Evolutionary conservation across 2,113 vertebrate species (phyloP), one percentile per base, ranked within the genome.

Genomic region (Muscicapa adusta): DNA sequence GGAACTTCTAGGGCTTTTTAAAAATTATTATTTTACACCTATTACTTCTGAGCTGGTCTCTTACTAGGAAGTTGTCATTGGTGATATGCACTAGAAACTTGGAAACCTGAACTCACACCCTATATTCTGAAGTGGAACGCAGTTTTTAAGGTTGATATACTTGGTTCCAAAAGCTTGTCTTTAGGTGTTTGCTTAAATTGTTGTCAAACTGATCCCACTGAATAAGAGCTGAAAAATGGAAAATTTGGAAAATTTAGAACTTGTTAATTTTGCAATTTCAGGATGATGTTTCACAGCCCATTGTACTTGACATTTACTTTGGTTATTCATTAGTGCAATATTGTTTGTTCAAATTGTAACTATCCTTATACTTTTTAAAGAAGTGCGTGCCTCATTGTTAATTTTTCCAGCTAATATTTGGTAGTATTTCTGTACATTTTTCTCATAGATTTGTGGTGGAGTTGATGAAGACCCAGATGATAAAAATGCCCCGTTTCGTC

Each of bases 391-490:
- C 28, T 78, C 28, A 5, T 26, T 75, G 33, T 54, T 67, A 29
- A 25, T 42, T 85, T 73, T 79, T 63, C 61, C 45, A 76, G 45
- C 45, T 82, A 24, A 65, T n/a, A 10, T 58, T 75, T 91, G 66
- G 28, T 85, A 22, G 67, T 42, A 19, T 82, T 81, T 89, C 57
- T 85, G 0, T 85, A 19, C 28, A 3, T 45, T 68, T 91, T 8
- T 92, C 71, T 96, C 60, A 22, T 33, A 99, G 99, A 97, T 98
- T 24, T 98, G 98, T 85, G 97, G 98, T 86, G 97, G 96, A 91
- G 95, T 97, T 65, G 99, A 99, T 26, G 99, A 99, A 91, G 99
- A 99, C 91, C 98, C 98, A 8, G 99, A 99, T 95, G 99, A 99
- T 94, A 98, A 98, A 96, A 99, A 98, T 18, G 98, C 98, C 19